Base-by-base conservation (phyloP, 2,113 vertebrate species). In the Nanorana parkeri region DNA sequence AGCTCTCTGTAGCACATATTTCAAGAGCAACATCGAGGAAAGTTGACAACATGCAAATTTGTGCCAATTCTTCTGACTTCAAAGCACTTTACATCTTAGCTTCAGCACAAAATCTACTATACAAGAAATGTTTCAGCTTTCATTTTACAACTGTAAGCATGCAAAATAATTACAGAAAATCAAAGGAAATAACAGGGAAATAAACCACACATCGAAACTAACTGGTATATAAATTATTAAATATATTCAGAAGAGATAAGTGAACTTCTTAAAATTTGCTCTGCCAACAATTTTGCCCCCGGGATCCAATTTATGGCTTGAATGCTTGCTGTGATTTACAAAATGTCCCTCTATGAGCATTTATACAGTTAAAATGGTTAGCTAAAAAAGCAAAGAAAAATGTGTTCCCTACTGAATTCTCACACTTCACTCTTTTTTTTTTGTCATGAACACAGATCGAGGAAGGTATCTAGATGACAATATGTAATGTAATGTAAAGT, bases 91-190 rank as follows among this genome's bases (percentile, higher is more conserved):
- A 54, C 41, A 52, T 71, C 21, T 68, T 41, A 51, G 47, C 8
- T 52, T 54, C 68, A 26, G 47, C 68, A 71, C n/a, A 71, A 71
- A 71, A 71, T 26, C 47, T 26, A 71, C 51, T 23, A 47, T 23
- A 4, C 20, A 17, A 32, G 69, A 58, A 56, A 73, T 32, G 19
- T 29, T 52, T 73, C 52, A 58, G 52, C 52, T 73, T 73, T 58
- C 17, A 56, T 73, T 73, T 56, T 29, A n/a, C 55, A 73, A n/a
- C 52, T 73, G 52, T 73, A 21, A 32, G 29, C 28, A 17, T n/a
- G 67, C n/a, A 68, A 68, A 29, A 29, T 73, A 58, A 58, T 55
- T 56, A 21, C 24, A 3, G 10, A 56, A 54, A 54, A 13, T 71
- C 29, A 52, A 21, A 51, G 23, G 2, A 20, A 28, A 72, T 32